These are phyloP conservation scores for Alligator sinensis DNA, from an alignment of 2,113 vertebrate genomes.

Conservation along the genomic window DNA sequence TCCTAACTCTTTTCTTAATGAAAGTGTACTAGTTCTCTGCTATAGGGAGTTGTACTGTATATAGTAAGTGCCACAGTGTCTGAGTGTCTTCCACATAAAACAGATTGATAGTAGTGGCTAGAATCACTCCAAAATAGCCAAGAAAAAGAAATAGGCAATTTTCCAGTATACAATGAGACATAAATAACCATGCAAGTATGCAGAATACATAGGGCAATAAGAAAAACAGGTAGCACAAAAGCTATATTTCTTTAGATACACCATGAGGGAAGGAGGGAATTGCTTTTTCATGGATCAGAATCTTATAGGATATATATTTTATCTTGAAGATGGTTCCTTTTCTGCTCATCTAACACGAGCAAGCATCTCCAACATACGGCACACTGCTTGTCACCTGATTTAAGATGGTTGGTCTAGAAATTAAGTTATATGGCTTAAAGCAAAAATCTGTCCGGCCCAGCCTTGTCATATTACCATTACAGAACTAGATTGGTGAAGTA, in stretches of 20 bases:
- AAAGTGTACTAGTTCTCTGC: neutral
- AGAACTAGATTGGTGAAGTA: neutral
- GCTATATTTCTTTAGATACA: fast-evolving
- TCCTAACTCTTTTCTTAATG: neutral
- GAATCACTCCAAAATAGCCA: neutral
- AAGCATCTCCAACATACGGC: neutral
- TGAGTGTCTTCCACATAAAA: neutral
- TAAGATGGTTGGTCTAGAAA: neutral
- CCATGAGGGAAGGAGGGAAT: fast-evolving
- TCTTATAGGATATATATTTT: neutral
- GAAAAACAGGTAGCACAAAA: neutral
- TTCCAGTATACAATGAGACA: neutral
- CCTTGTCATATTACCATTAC: neutral
- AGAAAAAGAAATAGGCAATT: neutral
- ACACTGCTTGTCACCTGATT: neutral
- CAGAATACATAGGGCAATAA: fast-evolving
- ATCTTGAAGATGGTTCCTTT: neutral
- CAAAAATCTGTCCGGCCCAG: neutral
- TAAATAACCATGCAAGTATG: neutral
- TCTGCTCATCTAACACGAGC: neutral
- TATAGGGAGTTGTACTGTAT: neutral
- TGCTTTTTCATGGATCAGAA: neutral
- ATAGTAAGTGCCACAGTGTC: neutral
- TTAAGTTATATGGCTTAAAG: neutral
- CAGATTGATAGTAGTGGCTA: neutral